A percentile compares a stretch with the other conserved stretches of the same genome.
phyloP scores from a whole-genome alignment of 1,140 invertebrate genomes.

The Brachionus manjavacas region DNA sequence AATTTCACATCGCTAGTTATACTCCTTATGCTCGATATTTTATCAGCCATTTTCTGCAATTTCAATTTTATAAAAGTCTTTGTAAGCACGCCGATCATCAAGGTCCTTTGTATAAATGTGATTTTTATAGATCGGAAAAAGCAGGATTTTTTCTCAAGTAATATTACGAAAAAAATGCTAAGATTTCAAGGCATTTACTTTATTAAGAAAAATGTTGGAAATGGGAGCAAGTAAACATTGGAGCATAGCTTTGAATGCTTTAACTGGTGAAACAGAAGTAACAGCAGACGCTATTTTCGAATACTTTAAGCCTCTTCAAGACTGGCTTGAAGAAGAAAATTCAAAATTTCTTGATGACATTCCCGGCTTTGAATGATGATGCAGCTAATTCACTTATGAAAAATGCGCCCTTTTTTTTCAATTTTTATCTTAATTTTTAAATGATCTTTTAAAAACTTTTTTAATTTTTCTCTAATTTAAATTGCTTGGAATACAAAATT shows the following conservation, averaged over 20 bases:
- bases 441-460: background rate
- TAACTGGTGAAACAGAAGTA: conserved; percentile 69
- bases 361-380: background rate
- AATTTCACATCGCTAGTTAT: conserved; percentile 48
- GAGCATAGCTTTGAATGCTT: conserved; percentile 69
- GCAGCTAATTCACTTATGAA: background rate
- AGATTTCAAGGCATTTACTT: background rate
- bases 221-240: conserved; percentile 69
- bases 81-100: conserved; percentile 71
- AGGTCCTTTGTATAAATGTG: conserved; percentile 77
- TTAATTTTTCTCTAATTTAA: background rate
- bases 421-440: background rate
- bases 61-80: conserved; percentile 78
- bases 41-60: conserved; percentile 80
- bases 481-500: background rate
- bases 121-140: conserved; percentile 72
- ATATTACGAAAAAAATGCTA: background rate
- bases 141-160: conserved; percentile 62
- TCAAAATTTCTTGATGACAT: background rate
- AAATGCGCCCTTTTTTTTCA: background rate
- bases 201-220: conserved; percentile 15
- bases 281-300: conserved; percentile 71
- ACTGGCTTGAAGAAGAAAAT: conserved; percentile 74
- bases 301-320: conserved; percentile 74
- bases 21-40: conserved; percentile 70